Evolutionary conservation across 2,797 vertebrate genomes (phyloP), one percentile per base, ranked within the genome.

Genomic region (Stomatorhinus walkeri): DNA sequence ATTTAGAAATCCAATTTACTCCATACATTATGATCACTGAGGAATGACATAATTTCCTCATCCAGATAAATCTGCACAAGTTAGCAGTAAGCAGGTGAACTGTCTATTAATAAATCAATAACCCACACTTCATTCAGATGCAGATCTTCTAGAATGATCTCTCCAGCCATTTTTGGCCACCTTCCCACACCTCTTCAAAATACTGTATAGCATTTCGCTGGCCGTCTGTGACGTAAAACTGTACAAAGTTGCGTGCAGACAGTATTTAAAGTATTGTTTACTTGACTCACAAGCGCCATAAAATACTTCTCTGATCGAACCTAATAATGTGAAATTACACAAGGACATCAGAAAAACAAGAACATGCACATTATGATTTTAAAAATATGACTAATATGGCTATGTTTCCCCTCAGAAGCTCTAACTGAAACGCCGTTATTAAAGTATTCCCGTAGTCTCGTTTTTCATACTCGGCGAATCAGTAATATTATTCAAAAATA

Each of bases 401-500:
- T 64, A 89, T 88, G 88, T 87, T 3, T 61, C 51, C 43, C 64
- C 16, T 43, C 83, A 88, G 89, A 90, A 90, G 36, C 24, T 87
- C 92, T 93, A 90, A 92, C 92, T 91, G 93, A 94, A 93, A 94
- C 92, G 94, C 91, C 92, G 89, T 90, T 89, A 92, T 94, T 94
- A 94, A 94, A 93, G 91, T 56, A 40, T 49, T 16, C 36, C 24
- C 2, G 95, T 93, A 91, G 93, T 93, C 92, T 90, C 59, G 89
- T 93, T 92, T 89, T 92, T 92, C 91, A 89, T 93, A 91, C 93
- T 94, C 93, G 95, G 93, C 85, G n/a, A 92, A 91, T 95, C 93
- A 94, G 95, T 94, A 95, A 95, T 94, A 94, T 95, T 95, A 92
- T 93, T 95, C 92, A 92, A 92, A 92, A 89, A 92, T 92, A 92